Evolutionary conservation across 2,888 invertebrate species (phyloP).

Genomic region (Diplolepis rosae): DNA sequence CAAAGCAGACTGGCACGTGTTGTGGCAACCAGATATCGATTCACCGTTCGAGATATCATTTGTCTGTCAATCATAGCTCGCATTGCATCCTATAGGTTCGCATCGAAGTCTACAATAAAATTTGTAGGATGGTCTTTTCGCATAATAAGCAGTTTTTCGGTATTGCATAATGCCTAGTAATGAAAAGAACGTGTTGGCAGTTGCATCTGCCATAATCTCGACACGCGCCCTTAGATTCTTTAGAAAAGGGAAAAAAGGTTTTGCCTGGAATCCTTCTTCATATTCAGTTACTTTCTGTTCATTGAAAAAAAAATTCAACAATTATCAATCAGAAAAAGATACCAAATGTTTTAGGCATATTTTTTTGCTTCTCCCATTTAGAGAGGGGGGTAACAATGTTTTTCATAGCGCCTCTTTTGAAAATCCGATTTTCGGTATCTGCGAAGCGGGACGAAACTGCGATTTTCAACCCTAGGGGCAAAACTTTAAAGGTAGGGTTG

Average conservation of each 20-base stretch:
- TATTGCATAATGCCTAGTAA: conserved; percentile 42
- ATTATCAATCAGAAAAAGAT: too few relatives aligned
- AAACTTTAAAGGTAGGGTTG: too few relatives aligned
- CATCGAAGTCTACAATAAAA: neutral
- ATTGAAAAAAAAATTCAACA: too few relatives aligned
- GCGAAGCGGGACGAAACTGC: too few relatives aligned
- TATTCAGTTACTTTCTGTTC: too few relatives aligned
- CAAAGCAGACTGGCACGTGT: conserved; percentile 46
- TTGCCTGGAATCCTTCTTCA: neutral
- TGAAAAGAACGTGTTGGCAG: conserved; percentile 39
- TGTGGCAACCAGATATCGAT: conserved; percentile 54
- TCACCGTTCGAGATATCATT: conserved; percentile 57
- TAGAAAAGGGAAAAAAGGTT: neutral
- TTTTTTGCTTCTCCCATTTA: too few relatives aligned
- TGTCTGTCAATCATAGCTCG: conserved; percentile 54
- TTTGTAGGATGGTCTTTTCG: conserved; percentile 8
- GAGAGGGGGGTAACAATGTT: too few relatives aligned
- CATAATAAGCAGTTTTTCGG: conserved; percentile 51
- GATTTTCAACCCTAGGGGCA: too few relatives aligned
- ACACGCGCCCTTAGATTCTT: conserved; percentile 28
- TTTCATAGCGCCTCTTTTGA: too few relatives aligned
- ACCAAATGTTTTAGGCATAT: too few relatives aligned
- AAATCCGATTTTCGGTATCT: too few relatives aligned
- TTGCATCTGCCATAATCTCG: conserved; percentile 42
- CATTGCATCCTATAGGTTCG: conserved; percentile 43